These are phyloP conservation scores for Iphiclides podalirius DNA, from an alignment of 2,888 invertebrate species.

Conservation along the genomic window DNA sequence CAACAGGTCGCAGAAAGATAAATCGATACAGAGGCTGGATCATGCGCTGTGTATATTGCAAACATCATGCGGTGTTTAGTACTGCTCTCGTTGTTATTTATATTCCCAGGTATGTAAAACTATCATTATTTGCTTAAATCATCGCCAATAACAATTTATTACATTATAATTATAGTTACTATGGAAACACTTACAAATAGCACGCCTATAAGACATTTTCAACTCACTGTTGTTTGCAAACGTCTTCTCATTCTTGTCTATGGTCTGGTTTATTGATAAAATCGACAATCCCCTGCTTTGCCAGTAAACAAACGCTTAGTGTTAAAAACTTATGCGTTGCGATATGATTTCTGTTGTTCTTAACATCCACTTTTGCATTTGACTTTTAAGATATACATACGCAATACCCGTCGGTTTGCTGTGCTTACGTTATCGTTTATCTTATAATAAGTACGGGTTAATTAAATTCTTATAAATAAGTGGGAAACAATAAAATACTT, in stretches of 20 bases:
- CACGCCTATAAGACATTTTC: conserved; percentile 14
- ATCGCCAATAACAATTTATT: conserved; percentile 1
- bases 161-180: conserved; percentile 1
- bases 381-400: too few species aligned
- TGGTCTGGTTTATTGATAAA: conserved; percentile 27
- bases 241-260: conserved; percentile 45
- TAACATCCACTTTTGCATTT: too few species aligned
- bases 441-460: too few species aligned
- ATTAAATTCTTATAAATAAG: not conserved
- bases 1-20: conserved; percentile 64
- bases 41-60: conserved; percentile 60
- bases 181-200: not conserved
- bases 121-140: conserved; percentile 19
- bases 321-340: too few species aligned
- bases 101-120: conserved; percentile 65
- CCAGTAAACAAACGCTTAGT: too few species aligned
- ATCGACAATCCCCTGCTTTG: too few species aligned
- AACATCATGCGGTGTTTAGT: conserved; percentile 67
- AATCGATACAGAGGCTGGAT: conserved; percentile 71
- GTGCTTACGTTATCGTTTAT: too few species aligned
- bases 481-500: too few species aligned
- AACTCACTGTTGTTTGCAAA: conserved; percentile 28
- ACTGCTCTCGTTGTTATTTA: conserved; percentile 60
- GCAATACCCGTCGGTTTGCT: too few species aligned
- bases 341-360: too few species aligned